Percentiles rank a stretch among this genome's conserved stretches.
Evolutionary conservation across 2,888 invertebrate genomes (phyloP).

Genomic region (Mimachlamys varia): DNA sequence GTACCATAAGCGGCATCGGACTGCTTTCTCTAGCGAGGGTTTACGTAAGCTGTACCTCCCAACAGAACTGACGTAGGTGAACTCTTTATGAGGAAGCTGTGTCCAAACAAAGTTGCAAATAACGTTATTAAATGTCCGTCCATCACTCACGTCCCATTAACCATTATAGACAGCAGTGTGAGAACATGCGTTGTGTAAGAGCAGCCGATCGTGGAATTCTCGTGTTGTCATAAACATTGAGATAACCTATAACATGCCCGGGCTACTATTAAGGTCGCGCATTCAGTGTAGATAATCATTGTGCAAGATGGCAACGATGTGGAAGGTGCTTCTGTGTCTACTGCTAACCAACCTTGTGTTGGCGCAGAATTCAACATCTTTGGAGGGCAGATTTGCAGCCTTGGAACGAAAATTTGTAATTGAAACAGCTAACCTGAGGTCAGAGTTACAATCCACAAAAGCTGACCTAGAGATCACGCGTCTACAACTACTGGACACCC

Average conservation of each 20-base stretch:
- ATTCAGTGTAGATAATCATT: background rate
- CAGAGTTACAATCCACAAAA: background rate
- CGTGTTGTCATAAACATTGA: background rate
- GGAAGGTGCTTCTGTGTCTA: background rate
- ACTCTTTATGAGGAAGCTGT: background rate
- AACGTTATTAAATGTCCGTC: background rate
- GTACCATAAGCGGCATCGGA: too few species aligned
- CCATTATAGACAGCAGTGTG: background rate
- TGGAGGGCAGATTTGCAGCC: background rate
- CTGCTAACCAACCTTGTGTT: background rate
- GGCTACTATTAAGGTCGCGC: background rate
- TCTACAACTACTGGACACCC: background rate
- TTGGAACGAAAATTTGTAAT: background rate
- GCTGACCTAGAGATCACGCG: background rate
- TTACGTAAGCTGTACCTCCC: background rate
- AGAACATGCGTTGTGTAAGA: background rate
- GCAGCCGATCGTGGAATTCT: background rate
- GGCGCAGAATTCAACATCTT: background rate
- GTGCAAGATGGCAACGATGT: background rate
- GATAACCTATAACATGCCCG: background rate
- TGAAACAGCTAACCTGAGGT: background rate
- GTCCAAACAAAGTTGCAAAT: background rate
- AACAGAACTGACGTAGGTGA: background rate
- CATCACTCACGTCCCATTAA: background rate
- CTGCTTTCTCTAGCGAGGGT: background rate